Evolutionary conservation across 2,888 invertebrate species (phyloP), one percentile per base, ranked within the genome.

Genomic region (Hyles lineata): DNA sequence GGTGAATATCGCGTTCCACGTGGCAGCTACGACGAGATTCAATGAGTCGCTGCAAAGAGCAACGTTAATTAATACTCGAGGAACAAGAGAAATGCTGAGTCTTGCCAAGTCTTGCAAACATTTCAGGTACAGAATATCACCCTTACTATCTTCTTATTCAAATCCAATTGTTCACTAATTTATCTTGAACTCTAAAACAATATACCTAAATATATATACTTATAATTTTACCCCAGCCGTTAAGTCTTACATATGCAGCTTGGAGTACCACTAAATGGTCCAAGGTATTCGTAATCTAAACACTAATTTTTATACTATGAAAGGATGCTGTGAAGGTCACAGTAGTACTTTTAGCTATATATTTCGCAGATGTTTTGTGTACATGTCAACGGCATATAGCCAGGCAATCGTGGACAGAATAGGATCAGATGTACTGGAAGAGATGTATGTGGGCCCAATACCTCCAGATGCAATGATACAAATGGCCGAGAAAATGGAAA

Each of bases 1-100:
- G 95, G 93, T 94, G 0, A 91, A 94, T 6, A 85, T 95, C 3
- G 93, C 95, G 25, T 93, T 95, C 81, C 95, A 95, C 78, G 92
- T 92, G 0, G 95, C 95, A 0, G 95, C 95, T 0, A 95, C 95
- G 0, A 95, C 95, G 0, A 83, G 95, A 1, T 95, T 95, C 76
- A 95, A 95, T 72, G 95, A 95, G 78, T 87, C 92, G 0, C 74
- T 95, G 15, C 89, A 90, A 63, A 87, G 89, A 0, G 95, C 95
- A 0, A 92, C 93, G 0, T 81, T 87, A 32, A 94, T 95, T 72
- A 95, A 95, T 76, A 94, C 95, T 0, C 76, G 93, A 4, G 95
- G 95, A 0, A 91, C 95, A 0, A 79, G 90, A 52, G 95, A 95
- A 73, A 86, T 95, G 77, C 78, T 95, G 35, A 74, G 78, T 0